Base-by-base conservation (phyloP, 1,140 invertebrate species). In the Anoplophora glabripennis region DNA sequence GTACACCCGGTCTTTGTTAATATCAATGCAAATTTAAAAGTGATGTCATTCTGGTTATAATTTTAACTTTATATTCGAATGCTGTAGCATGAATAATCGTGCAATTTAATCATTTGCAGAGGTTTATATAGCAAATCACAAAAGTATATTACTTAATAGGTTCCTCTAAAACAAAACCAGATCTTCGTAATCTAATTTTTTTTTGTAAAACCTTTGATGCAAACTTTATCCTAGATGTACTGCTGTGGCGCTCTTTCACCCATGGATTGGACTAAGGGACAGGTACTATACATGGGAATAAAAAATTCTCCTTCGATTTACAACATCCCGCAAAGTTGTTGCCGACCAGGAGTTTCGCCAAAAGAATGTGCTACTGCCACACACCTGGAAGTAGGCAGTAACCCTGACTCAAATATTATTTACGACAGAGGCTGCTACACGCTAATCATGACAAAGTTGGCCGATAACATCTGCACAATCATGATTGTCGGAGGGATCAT, bases 171-270 rank as follows among this genome's bases (percentile, higher is more conserved):
- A 38, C 36, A 38, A 1, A 38, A 38, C 1, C 36, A n/a, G n/a
- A n/a, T n/a, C n/a, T n/a, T n/a, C n/a, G n/a, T n/a, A n/a, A n/a
- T n/a, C n/a, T n/a, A n/a, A n/a, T n/a, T n/a, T n/a, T n/a, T n/a
- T n/a, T n/a, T n/a, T n/a, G n/a, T n/a, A n/a, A n/a, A n/a, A n/a
- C n/a, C n/a, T n/a, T n/a, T n/a, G n/a, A n/a, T n/a, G n/a, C n/a
- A n/a, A 40, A 40, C 1, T 17, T 41, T 40, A 56, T 57, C 38
- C 40, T 28, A 53, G 42, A 12, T 44, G 49, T 74, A 83, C 57
- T 91, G 89, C 68, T 91, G 89, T 70, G 89, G 89, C 14, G 86
- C 85, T 7, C 81, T 81, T 62, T 83, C 84, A 48, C 86, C 87
- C 17, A 73, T 74, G 0, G 88, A 90, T 75, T 92, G 88, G 87